phyloP scores from a whole-genome alignment of 2,888 invertebrate species.

The Phymatocera aterrima region DNA sequence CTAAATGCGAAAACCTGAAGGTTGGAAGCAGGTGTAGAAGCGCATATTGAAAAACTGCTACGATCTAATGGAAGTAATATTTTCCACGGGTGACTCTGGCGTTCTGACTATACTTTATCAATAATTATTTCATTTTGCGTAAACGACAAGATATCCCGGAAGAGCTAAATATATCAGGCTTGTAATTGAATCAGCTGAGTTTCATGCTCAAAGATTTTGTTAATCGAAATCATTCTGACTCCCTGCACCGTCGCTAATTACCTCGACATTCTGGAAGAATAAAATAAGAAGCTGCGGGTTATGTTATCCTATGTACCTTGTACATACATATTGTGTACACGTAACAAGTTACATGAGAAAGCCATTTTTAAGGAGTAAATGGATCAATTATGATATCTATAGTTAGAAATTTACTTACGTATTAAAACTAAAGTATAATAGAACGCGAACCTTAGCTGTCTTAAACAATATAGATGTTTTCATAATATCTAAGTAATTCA shows the following conservation, averaged over 20 bases:
- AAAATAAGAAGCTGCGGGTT: not conserved
- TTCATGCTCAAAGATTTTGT: too few relatives aligned
- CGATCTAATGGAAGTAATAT: not conserved
- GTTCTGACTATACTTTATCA: not conserved
- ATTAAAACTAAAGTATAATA: not conserved
- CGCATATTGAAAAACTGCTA: not conserved
- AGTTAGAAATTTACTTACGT: slow-evolving; percentile 13
- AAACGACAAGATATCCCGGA: not conserved
- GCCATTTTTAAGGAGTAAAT: not conserved
- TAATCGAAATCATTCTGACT: too few relatives aligned
- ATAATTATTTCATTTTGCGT: not conserved
- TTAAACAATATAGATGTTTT: slow-evolving; percentile 13
- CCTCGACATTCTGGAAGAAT: not conserved
- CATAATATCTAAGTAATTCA: not conserved
- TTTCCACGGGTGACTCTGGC: not conserved
- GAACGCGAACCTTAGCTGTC: not conserved
- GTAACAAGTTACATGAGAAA: not conserved
- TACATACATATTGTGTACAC: too few relatives aligned
- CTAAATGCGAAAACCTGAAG: not conserved
- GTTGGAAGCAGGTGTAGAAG: not conserved
- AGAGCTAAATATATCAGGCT: too few relatives aligned
- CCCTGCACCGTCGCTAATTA: not conserved
- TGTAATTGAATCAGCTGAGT: too few relatives aligned
- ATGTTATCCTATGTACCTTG: slow-evolving; percentile 3
- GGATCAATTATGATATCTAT: slow-evolving; percentile 16